phyloP scores from a whole-genome alignment of 35 echinoderm and acorn worm species.

The Holothuria glaberrima region DNA sequence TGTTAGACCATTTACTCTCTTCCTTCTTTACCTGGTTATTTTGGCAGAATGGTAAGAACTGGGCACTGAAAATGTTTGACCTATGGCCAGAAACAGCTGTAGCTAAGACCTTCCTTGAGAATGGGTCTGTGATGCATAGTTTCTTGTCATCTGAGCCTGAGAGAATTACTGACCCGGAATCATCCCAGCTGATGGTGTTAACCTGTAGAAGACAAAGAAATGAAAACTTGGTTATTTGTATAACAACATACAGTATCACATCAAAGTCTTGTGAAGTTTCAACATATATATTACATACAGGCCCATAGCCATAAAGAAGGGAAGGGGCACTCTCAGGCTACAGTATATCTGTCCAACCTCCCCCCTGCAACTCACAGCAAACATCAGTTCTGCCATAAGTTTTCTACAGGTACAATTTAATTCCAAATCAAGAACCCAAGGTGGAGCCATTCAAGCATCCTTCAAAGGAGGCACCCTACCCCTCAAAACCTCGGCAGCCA shows the following conservation, averaged over 20 bases:
- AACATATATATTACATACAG: too few species aligned
- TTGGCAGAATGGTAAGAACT: slow-evolving; percentile 74
- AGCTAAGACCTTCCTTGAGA: slow-evolving; percentile 67
- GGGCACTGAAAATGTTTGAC: slow-evolving; percentile 97
- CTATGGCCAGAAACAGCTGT: slow-evolving; percentile 81
- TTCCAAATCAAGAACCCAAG: too few species aligned
- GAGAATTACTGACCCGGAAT: slow-evolving; percentile 69
- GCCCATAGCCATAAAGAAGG: neutral
- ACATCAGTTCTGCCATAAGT: too few species aligned
- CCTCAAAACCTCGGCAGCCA: too few species aligned
- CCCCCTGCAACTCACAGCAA: too few species aligned
- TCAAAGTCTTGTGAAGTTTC: too few species aligned
- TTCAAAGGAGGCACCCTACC: too few species aligned
- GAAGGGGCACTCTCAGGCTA: neutral
- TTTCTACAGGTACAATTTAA: too few species aligned
- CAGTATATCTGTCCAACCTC: too few species aligned
- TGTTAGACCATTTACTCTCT: too few species aligned
- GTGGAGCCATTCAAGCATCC: too few species aligned
- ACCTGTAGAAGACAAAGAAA: slow-evolving; percentile 58
- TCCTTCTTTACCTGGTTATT: slow-evolving; percentile 66
- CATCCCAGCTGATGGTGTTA: slow-evolving; percentile 95
- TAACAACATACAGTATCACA: neutral
- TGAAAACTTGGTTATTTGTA: neutral
- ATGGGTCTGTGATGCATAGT: slow-evolving; percentile 84
- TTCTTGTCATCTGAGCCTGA: slow-evolving; percentile 98